A percentile compares a stretch with the other conserved stretches of the same genome.
phyloP scores from a whole-genome alignment of 2,113 vertebrate genomes.

The Indicator indicator region DNA sequence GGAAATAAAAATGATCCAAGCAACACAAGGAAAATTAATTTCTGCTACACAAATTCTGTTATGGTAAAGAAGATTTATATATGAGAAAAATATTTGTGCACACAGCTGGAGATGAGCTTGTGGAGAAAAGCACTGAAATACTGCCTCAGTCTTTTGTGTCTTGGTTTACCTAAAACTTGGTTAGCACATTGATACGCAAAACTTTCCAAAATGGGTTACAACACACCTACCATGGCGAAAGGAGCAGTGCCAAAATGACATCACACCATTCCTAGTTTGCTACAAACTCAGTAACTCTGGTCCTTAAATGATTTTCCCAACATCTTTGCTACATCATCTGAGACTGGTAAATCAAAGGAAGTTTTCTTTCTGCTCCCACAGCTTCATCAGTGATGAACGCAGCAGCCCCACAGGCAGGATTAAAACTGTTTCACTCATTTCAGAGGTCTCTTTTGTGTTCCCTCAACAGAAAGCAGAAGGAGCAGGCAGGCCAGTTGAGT shows the following conservation, averaged over 20 bases:
- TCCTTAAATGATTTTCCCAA: slow-evolving; percentile 1
- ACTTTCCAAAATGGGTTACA: neutral
- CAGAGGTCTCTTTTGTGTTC: neutral
- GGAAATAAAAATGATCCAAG: neutral
- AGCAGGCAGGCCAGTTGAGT: neutral
- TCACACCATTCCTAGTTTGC: neutral
- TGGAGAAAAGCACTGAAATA: neutral
- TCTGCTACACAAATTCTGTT: neutral
- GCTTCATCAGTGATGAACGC: neutral
- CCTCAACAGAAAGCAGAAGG: neutral
- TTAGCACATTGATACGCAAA: neutral
- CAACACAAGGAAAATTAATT: neutral
- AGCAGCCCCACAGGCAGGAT: slow-evolving; percentile 16
- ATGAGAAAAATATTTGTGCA: neutral
- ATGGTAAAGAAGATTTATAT: neutral
- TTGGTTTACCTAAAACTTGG: neutral
- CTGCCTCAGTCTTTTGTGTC: neutral
- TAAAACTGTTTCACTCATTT: neutral
- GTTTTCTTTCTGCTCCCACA: slow-evolving; percentile 7
- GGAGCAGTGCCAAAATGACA: neutral
- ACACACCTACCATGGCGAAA: neutral
- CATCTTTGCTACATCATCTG: neutral
- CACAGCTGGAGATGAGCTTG: neutral
- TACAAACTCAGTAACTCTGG: neutral
- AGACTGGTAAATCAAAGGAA: slow-evolving; percentile 21